Conservation (phyloP, 2,888 invertebrate genomes). For the Acholoe squamosa region DNA sequence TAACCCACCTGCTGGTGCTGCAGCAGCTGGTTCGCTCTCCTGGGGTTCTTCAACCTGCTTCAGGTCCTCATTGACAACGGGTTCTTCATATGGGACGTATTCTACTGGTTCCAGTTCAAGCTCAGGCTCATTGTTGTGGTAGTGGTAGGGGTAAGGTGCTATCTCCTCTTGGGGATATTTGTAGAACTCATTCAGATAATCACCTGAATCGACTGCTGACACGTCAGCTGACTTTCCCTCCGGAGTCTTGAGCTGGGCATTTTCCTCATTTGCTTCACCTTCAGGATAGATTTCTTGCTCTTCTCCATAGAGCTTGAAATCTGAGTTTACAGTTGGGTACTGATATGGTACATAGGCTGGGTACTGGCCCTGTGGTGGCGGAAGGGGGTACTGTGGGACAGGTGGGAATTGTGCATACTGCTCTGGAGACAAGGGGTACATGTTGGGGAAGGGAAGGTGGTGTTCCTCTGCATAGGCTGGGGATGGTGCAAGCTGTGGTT, state of each 20-base stretch:
- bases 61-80: background rate
- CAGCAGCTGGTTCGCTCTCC: background rate
- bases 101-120: constrained; percentile 2
- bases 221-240: background rate
- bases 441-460: background rate
- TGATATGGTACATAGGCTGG: background rate
- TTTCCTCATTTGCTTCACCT: background rate
- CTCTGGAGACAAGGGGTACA: background rate
- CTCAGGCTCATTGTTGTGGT: background rate
- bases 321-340: constrained; percentile 5
- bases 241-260: background rate
- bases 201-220: background rate
- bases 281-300: background rate
- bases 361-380: background rate
- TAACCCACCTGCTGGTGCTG: too few species aligned
- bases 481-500: background rate
- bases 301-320: constrained; percentile 10
- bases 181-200: background rate
- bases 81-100: constrained; percentile 31
- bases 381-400: background rate
- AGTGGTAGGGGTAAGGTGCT: background rate
- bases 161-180: background rate
- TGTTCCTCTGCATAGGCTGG: background rate
- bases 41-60: constrained; percentile 1
- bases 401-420: background rate